Conservation (phyloP, 2,113 vertebrate species). For the Dasyurus viverrinus region DNA sequence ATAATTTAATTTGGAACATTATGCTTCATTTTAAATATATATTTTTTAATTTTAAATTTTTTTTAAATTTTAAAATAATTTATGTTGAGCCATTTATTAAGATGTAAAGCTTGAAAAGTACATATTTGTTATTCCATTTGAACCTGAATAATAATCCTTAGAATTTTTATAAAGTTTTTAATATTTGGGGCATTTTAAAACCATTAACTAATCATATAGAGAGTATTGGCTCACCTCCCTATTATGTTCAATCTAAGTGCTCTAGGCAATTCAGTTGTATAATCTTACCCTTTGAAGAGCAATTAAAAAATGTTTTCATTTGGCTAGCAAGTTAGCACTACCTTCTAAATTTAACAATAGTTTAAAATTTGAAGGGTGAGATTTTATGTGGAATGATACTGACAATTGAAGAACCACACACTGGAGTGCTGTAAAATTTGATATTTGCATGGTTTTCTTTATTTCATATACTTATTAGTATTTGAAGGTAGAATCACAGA, state of each 20-base stretch:
- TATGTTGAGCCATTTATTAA: neutral
- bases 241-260: conserved; percentile 60
- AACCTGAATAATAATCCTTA: neutral
- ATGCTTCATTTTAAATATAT: neutral
- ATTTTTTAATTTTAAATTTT: too few relatives aligned
- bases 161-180: neutral
- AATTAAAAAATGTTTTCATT: neutral
- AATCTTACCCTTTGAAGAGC: conserved; percentile 12
- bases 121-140: neutral
- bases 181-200: neutral
- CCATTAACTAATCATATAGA: neutral
- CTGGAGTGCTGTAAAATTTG: too few relatives aligned
- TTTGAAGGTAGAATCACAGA: neutral
- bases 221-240: conserved; percentile 62
- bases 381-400: neutral
- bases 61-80: neutral
- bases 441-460: too few relatives aligned
- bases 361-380: neutral
- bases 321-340: neutral
- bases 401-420: neutral
- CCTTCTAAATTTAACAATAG: neutral
- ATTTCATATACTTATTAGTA: too few relatives aligned
- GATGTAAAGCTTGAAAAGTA: neutral
- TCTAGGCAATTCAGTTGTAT: conserved; percentile 61
- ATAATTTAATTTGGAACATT: neutral